phyloP scores from a whole-genome alignment of 2,113 vertebrate genomes.

The Castor canadensis region DNA sequence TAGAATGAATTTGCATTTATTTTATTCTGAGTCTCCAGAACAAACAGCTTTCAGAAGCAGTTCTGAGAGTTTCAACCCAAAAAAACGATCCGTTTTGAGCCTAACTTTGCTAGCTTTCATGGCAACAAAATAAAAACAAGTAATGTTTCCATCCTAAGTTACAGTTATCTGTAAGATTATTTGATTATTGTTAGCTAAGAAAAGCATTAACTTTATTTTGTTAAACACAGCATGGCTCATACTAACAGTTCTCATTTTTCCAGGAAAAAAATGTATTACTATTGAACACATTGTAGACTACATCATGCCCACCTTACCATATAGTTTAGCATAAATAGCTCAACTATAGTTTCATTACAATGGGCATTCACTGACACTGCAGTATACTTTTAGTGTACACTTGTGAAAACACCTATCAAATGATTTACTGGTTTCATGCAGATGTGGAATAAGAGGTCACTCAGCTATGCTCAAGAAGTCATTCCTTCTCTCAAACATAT shows the following conservation, averaged over 20 bases:
- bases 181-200: not conserved
- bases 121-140: constrained; percentile 26
- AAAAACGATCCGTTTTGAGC: not conserved
- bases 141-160: not conserved
- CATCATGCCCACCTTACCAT: not conserved
- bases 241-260: not conserved
- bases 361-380: not conserved
- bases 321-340: not conserved
- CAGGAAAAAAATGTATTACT: not conserved
- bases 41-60: not conserved
- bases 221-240: not conserved
- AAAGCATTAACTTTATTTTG: not conserved
- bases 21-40: not conserved
- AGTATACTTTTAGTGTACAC: constrained; percentile 17
- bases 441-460: not conserved
- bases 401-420: not conserved
- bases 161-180: not conserved
- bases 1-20: not conserved
- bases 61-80: not conserved
- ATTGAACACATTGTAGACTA: not conserved
- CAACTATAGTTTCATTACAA: not conserved
- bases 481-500: not conserved
- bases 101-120: not conserved
- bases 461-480: not conserved
- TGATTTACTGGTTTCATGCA: not conserved